Evolutionary conservation across 2,113 vertebrate genomes (phyloP), one percentile per base, ranked within the genome.

Genomic region (Machaerirhynchus nigripectus): DNA sequence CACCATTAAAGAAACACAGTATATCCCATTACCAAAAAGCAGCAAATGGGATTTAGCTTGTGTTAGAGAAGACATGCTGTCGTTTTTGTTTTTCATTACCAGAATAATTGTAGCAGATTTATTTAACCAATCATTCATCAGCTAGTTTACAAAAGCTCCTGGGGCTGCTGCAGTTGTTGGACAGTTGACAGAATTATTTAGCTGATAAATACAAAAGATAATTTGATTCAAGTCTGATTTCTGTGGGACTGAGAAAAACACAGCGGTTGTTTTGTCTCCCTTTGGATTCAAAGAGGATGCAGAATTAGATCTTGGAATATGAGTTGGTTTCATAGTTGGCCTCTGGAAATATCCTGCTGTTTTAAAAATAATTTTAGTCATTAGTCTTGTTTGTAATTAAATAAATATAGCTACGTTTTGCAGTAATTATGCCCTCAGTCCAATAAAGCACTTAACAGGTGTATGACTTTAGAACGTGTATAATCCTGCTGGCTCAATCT

Each of bases 61-160:
- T 94, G n/a, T 95, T 94, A 55, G 92, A 88, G 77, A 83, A 95
- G 89, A 75, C 89, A 83, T 56, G 46, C 80, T 92, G 95, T 92
- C 67, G 22, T 28, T 92, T 91, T 96, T 95, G 81, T 90, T 94
- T 97, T 96, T 95, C 70, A 94, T 93, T 97, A 85, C 80, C 79
- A 90, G 82, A 97, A 96, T 95, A 94, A 96, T 87, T 90, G 81
- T 79, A 90, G 92, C 93, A 91, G 77, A 69, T 95, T 97, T 93
- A 86, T 90, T 94, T 96, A 97, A 97, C 96, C 96, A 96, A 77
- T 97, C 87, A 63, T 83, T 97, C 91, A 95, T 70, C 94, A 92
- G 84, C n/a, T 74, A 79, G 88, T 87, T 95, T 93, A 76, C 89
- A 94, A 91, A 96, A 96, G 73, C 78, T 96, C 92, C 96, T 80